Conservation (phyloP, 2,888 invertebrate species). For the Lepidochrysops patricia region DNA sequence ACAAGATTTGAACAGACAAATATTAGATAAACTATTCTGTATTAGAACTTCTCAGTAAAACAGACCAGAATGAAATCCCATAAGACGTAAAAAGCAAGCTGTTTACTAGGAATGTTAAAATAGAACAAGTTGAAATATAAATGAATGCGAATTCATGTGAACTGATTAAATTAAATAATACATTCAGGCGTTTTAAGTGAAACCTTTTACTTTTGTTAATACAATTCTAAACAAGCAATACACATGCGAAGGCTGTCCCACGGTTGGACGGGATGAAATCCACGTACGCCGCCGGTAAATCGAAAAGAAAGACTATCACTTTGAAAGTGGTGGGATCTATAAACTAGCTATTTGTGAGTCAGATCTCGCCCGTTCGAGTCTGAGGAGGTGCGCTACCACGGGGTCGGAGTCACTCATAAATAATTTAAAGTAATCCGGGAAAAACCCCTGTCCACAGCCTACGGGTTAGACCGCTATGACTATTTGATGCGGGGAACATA, state of each 20-base stretch:
- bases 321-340: conserved; percentile 54
- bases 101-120: conserved; percentile 11
- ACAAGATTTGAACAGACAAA: too few species aligned
- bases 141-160: not conserved
- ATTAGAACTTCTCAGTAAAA: too few species aligned
- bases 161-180: conserved; percentile 7
- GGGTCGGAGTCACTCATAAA: conserved; percentile 69
- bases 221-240: conserved; percentile 33
- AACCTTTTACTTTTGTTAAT: conserved; percentile 13
- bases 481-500: conserved; percentile 54
- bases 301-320: conserved; percentile 56
- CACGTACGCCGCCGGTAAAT: conserved; percentile 50
- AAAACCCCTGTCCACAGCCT: conserved; percentile 61
- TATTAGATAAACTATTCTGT: too few species aligned
- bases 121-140: not conserved
- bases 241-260: conserved; percentile 33
- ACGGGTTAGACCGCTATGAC: conserved; percentile 46
- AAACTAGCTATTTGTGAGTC: conserved; percentile 60
- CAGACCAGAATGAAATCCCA: too few species aligned
- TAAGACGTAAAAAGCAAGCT: not conserved
- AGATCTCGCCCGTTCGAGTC: conserved; percentile 39
- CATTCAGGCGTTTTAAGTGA: not conserved
- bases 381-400: conserved; percentile 34
- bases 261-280: conserved; percentile 39
- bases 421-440: conserved; percentile 69